Percentiles rank a stretch among this genome's conserved stretches.
Evolutionary conservation across 2,888 invertebrate genomes (phyloP).

Genomic region (Chrysolina haemoptera): DNA sequence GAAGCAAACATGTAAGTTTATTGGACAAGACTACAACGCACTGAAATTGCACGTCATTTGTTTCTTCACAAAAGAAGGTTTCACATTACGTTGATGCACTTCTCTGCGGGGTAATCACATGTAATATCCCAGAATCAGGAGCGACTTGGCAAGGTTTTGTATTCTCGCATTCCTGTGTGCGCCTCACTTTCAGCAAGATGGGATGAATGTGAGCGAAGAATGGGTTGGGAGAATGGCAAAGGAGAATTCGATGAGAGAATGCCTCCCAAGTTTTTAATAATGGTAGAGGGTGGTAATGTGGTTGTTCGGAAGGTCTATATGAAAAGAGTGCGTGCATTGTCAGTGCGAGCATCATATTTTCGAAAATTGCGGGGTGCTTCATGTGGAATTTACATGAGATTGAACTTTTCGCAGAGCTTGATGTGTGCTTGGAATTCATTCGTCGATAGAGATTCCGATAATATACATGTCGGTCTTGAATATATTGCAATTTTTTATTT

Average conservation of each 20-base stretch:
- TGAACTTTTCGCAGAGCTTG: neutral
- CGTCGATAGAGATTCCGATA: neutral
- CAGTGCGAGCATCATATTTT: constrained; percentile 12
- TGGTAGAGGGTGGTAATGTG: constrained; percentile 28
- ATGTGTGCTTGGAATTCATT: neutral
- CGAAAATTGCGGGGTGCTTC: constrained; percentile 5
- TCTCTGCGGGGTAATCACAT: constrained; percentile 26
- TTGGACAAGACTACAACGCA: neutral
- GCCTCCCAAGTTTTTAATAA: constrained; percentile 40
- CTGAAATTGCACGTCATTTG: constrained; percentile 25
- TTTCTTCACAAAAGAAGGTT: constrained; percentile 24
- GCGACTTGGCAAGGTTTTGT: constrained; percentile 32
- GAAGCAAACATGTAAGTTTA: neutral
- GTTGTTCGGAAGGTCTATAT: constrained; percentile 26
- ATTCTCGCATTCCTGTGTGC: constrained; percentile 32
- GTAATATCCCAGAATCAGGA: constrained; percentile 23
- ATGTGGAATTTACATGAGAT: constrained; percentile 2
- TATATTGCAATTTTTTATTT: too few species aligned
- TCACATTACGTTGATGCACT: constrained; percentile 23
- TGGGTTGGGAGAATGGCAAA: constrained; percentile 15
- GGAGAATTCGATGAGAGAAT: constrained; percentile 34
- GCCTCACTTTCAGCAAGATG: constrained; percentile 27
- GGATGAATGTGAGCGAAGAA: constrained; percentile 19
- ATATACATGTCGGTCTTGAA: neutral
- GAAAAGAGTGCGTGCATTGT: constrained; percentile 10